Percentiles rank a stretch among this genome's conserved stretches.
These are phyloP conservation scores for Sarotherodon lohbergeri DNA, from an alignment of 2,113 vertebrate genomes.

Conservation along the genomic window DNA sequence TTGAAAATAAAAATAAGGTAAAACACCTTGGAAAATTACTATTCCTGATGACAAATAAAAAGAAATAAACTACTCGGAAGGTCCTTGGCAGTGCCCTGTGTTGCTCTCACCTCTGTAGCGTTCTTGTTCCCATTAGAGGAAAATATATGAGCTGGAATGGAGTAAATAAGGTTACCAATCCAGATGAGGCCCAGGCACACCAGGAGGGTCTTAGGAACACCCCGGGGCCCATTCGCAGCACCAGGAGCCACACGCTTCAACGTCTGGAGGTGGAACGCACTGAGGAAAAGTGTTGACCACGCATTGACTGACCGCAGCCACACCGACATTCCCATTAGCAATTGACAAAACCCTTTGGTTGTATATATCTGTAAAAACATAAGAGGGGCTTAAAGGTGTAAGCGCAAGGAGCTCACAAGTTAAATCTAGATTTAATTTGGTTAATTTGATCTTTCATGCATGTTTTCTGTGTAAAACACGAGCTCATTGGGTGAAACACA, in stretches of 20 bases:
- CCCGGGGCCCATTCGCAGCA: not conserved
- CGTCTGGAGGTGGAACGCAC: constrained; percentile 73
- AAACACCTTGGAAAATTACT: not conserved
- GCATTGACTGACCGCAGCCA: constrained; percentile 75
- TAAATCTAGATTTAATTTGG: not conserved
- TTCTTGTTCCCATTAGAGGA: constrained; percentile 64
- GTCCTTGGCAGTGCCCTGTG: not conserved
- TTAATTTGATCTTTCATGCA: not conserved
- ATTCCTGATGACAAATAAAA: not conserved
- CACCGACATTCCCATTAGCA: constrained; percentile 79
- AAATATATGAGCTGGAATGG: constrained; percentile 72
- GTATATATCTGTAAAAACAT: constrained; percentile 53
- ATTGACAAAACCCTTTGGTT: constrained; percentile 61
- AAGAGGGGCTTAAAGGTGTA: not conserved
- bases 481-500: not conserved
- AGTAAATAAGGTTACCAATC: constrained; percentile 69
- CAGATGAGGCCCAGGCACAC: constrained; percentile 59
- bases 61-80: not conserved
- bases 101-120: constrained; percentile 65
- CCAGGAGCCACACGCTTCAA: constrained; percentile 62
- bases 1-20: not conserved
- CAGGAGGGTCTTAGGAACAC: constrained; percentile 26
- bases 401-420: not conserved
- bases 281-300: constrained; percentile 78
- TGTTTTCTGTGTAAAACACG: not conserved